phyloP scores from a whole-genome alignment of 2,113 vertebrate species.

The Eulacestoma nigropectus region DNA sequence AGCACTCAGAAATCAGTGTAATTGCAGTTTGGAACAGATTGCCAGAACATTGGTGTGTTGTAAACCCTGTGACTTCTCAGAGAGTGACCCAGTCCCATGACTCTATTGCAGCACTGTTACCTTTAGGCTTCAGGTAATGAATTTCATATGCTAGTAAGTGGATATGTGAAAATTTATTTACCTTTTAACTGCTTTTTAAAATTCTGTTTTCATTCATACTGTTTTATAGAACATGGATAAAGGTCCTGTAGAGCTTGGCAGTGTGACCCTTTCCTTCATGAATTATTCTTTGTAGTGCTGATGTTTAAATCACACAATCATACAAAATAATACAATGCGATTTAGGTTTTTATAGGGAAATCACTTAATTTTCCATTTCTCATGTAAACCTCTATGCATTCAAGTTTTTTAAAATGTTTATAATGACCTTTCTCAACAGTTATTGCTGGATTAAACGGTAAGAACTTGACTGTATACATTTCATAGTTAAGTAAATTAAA shows the following conservation, averaged over 20 bases:
- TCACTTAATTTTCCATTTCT: background rate
- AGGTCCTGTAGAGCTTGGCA: background rate
- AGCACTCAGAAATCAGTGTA: background rate
- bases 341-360: background rate
- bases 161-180: background rate
- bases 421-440: background rate
- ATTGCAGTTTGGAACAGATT: background rate
- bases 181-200: background rate
- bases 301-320: background rate
- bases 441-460: background rate
- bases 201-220: background rate
- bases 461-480: background rate
- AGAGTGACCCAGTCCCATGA: background rate
- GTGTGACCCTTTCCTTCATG: background rate
- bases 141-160: background rate
- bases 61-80: background rate
- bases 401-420: background rate
- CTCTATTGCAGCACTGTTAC: background rate
- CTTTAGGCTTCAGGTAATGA: background rate
- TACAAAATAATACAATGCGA: background rate
- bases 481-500: conserved; percentile 3
- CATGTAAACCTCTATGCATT: background rate
- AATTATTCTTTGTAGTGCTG: background rate
- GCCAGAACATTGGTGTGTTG: background rate
- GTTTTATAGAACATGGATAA: background rate